Evolutionary conservation across 1,140 invertebrate species (phyloP), one percentile per base, ranked within the genome.

Genomic region (Drosophila teissieri): DNA sequence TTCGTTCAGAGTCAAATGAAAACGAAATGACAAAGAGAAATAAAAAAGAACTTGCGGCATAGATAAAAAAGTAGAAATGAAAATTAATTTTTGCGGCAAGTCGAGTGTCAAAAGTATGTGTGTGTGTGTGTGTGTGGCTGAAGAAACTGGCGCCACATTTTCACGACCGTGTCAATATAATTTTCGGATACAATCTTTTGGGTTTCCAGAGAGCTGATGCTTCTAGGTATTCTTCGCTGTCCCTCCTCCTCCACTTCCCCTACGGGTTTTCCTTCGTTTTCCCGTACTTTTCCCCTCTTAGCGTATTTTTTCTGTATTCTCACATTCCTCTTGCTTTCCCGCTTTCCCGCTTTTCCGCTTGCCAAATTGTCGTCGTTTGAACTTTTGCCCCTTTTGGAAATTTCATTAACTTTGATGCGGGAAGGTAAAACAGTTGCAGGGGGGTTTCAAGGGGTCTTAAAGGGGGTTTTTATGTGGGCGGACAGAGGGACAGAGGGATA

Each of bases 51-150:
- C 53, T 67, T 68, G 61, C 36, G 64, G 61, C 64, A 52, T 65
- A 68, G 64, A 68, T 68, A 79, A 51, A 58, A 37, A 61, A 77
- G 52, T 80, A 77, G 72, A 81, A 88, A 88, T 79, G 75, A 67
- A 88, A 82, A 82, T 88, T 88, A 88, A 82, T 88, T 88, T 88
- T 88, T 88, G 83, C 49, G 78, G 83, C 72, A 54, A 48, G 39
- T 19, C 19, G 51, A 44, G 27, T 12, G 56, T 62, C 42, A 44
- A 64, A 52, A 45, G 44, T 15, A 42, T 10, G 27, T 40, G 45
- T 31, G 10, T 36, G 7, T 4, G 19, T 19, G 39, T 46, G 44
- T 14, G 17, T 15, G 27, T 46, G 22, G 19, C 24, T 22, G 10
- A 34, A 19, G 22, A 52, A 62, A 81, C 44, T 75, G 72, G 65